Conservation (phyloP, 23 tunicate species). For the Aplidium turbinatum region DNA sequence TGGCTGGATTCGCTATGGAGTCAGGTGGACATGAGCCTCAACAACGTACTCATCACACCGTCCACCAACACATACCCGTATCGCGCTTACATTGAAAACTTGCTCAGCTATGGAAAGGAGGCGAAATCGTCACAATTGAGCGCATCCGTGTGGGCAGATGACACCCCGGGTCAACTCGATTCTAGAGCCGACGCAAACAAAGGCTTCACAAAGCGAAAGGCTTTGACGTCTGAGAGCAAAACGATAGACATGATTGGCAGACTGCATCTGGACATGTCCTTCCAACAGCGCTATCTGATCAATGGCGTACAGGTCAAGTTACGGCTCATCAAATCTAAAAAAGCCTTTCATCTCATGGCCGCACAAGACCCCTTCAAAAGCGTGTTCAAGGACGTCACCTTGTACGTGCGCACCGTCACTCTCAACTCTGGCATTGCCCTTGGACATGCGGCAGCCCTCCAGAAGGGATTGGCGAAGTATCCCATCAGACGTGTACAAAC, state of each 20-base stretch:
- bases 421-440: slow-evolving; percentile 10
- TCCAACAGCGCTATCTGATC: slow-evolving; percentile 29
- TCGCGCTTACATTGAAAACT: slow-evolving; percentile 27
- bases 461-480: neutral
- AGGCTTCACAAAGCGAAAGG: slow-evolving; percentile 26
- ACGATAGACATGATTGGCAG: slow-evolving; percentile 3
- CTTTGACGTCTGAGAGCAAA: slow-evolving; percentile 9
- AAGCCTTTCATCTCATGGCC: neutral
- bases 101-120: slow-evolving; percentile 16
- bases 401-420: slow-evolving; percentile 25
- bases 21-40: slow-evolving; percentile 10
- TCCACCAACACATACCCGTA: slow-evolving; percentile 25
- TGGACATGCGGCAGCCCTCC: slow-evolving; percentile 33
- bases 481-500: slow-evolving; percentile 1
- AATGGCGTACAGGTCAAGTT: slow-evolving; percentile 26
- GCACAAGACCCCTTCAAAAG: neutral
- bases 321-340: slow-evolving; percentile 4
- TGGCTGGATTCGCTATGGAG: slow-evolving; percentile 18
- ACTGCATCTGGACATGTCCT: slow-evolving; percentile 35
- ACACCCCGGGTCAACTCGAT: slow-evolving; percentile 21
- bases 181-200: neutral
- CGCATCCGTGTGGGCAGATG: slow-evolving; percentile 1
- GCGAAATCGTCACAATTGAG: slow-evolving; percentile 8
- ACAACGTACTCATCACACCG: neutral
- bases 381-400: slow-evolving; percentile 1